Evolutionary conservation across 2,888 invertebrate species (phyloP).

Genomic region (Tetramorium bicarinatum): DNA sequence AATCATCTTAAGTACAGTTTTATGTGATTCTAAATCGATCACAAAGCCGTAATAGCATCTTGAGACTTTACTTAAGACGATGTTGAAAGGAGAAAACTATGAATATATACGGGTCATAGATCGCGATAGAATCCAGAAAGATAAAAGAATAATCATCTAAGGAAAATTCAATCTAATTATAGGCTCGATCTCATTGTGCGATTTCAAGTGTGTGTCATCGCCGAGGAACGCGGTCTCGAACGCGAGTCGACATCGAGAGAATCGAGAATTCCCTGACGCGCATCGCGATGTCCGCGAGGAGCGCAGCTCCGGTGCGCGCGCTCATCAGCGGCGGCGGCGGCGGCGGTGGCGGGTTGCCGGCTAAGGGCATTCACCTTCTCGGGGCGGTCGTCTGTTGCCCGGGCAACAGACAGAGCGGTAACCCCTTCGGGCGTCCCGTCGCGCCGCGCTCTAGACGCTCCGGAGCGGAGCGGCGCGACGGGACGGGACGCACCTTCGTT

Average conservation of each 20-base stretch:
- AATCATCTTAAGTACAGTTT: too few relatives aligned
- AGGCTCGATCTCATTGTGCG: background rate
- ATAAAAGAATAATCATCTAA: too few relatives aligned
- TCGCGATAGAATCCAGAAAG: too few relatives aligned
- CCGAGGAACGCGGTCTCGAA: background rate
- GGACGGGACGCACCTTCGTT: slow-evolving; percentile 57
- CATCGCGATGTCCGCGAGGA: background rate
- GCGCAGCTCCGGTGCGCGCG: slow-evolving; percentile 27
- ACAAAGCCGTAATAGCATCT: too few relatives aligned
- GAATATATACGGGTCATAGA: too few relatives aligned
- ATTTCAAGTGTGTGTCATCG: background rate
- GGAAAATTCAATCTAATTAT: background rate
- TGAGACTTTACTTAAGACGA: too few relatives aligned
- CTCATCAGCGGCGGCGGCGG: background rate
- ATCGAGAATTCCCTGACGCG: background rate
- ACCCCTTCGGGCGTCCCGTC: slow-evolving; percentile 71
- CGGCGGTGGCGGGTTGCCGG: slow-evolving; percentile 43
- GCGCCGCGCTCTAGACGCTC: slow-evolving; percentile 52
- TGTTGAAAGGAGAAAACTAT: too few relatives aligned
- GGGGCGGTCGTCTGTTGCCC: slow-evolving; percentile 74
- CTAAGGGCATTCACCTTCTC: slow-evolving; percentile 75
- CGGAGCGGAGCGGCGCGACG: slow-evolving; percentile 5
- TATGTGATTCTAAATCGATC: too few relatives aligned
- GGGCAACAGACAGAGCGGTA: slow-evolving; percentile 78
- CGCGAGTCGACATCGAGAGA: background rate